Percentiles rank a stretch among this genome's conserved stretches.
phyloP scores from a whole-genome alignment of 2,797 vertebrate genomes.

The Cercopithecus petaurista region DNA sequence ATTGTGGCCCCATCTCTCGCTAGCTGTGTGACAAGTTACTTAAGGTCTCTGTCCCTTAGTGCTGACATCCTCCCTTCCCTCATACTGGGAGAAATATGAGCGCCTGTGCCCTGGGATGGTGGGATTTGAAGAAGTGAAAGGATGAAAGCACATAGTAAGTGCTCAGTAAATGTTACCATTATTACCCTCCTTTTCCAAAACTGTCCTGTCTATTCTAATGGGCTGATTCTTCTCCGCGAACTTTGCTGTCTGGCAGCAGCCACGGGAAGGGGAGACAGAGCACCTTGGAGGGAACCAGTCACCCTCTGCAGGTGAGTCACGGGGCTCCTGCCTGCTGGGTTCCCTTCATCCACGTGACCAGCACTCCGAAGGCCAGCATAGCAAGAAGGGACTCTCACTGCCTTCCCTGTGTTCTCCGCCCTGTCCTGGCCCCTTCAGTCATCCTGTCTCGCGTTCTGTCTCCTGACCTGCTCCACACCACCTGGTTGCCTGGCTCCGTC shows the following conservation, averaged over 20 bases:
- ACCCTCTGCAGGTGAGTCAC: not conserved
- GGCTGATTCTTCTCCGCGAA: not conserved
- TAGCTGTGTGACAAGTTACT: not conserved
- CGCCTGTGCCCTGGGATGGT: accelerated
- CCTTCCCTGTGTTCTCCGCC: not conserved
- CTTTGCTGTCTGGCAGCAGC: not conserved
- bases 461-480: not conserved
- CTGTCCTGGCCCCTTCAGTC: not conserved
- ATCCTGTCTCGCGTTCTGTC: not conserved
- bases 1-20: not conserved
- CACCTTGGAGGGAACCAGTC: not conserved
- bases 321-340: not conserved
- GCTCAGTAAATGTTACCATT: not conserved
- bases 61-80: not conserved
- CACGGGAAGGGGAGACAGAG: not conserved
- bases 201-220: not conserved
- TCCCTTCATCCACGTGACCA: not conserved
- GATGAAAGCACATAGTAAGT: too few relatives aligned
- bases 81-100: not conserved
- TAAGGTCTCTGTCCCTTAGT: not conserved
- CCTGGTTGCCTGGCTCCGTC: not conserved
- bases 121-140: not conserved
- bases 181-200: not conserved
- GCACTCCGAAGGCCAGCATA: not conserved
- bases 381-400: not conserved